A percentile compares a stretch with the other conserved stretches of the same genome.
Conservation (phyloP, 2,888 invertebrate species). For the Conistra vaccinii region DNA sequence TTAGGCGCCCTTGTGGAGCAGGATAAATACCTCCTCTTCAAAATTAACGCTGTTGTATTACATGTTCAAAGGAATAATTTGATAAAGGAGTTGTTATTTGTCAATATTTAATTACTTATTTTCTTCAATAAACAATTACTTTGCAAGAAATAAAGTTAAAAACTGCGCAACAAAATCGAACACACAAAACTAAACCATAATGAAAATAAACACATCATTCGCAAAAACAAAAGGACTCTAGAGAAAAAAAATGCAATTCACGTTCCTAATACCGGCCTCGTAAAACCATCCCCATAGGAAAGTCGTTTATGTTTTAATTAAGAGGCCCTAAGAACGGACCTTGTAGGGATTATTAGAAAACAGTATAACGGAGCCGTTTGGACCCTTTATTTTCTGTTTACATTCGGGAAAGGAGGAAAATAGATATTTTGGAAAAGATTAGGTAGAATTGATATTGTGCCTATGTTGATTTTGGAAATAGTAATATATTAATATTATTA, state of each 20-base stretch:
- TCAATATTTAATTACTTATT: background rate
- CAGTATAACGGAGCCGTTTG: slow-evolving; percentile 71
- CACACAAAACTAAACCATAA: slow-evolving; percentile 20
- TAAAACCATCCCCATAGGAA: slow-evolving; percentile 75
- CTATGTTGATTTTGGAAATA: slow-evolving; percentile 9
- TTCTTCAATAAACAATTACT: background rate
- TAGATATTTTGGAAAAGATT: slow-evolving; percentile 25
- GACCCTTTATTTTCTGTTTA: slow-evolving; percentile 71
- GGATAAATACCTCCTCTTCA: background rate
- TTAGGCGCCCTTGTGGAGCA: no score
- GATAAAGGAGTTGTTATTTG: background rate
- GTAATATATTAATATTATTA: no score
- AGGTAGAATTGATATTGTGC: slow-evolving; percentile 1
- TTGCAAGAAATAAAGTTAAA: background rate
- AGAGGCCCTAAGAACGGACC: slow-evolving; percentile 73
- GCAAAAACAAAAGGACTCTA: slow-evolving; percentile 20
- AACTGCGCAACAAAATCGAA: background rate
- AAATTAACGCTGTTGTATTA: background rate
- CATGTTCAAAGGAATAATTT: background rate
- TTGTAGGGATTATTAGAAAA: slow-evolving; percentile 80
- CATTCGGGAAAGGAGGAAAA: slow-evolving; percentile 33
- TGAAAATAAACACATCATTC: slow-evolving; percentile 39
- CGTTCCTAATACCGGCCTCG: slow-evolving; percentile 68
- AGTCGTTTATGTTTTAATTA: slow-evolving; percentile 87
- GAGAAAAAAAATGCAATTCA: slow-evolving; percentile 71